These are phyloP conservation scores for Habrosyne pyritoides DNA, from an alignment of 2,888 invertebrate genomes.

Conservation along the genomic window DNA sequence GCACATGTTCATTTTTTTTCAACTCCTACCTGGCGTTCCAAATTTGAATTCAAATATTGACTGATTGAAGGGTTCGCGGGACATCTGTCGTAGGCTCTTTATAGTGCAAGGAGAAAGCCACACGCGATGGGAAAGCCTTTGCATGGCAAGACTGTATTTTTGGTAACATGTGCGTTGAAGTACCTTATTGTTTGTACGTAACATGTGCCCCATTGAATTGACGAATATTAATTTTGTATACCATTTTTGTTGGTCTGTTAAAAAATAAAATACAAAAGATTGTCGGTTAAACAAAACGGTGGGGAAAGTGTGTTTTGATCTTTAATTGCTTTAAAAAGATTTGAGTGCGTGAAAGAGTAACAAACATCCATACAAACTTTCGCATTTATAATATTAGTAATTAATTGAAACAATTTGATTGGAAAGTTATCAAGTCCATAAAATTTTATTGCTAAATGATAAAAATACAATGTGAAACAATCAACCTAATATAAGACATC, in stretches of 20 bases:
- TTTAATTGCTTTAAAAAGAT: too few relatives aligned
- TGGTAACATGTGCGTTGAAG: conserved; percentile 55
- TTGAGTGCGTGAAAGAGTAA: too few relatives aligned
- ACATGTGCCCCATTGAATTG: conserved; percentile 37
- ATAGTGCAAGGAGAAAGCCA: conserved; percentile 63
- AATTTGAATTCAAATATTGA: conserved; percentile 74
- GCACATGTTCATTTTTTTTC: conserved; percentile 54
- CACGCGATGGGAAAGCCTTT: conserved; percentile 43
- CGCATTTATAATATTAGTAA: too few relatives aligned
- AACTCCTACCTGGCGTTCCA: conserved; percentile 37
- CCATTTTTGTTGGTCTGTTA: neutral
- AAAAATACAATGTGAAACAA: too few relatives aligned
- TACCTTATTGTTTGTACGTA: conserved; percentile 46
- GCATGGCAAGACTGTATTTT: conserved; percentile 32
- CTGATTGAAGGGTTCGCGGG: conserved; percentile 78
- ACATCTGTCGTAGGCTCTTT: conserved; percentile 70
- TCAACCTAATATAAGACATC: neutral
- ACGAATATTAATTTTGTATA: conserved; percentile 9
- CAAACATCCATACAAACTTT: too few relatives aligned
- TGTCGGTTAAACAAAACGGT: too few relatives aligned
- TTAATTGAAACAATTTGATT: too few relatives aligned
- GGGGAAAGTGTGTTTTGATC: too few relatives aligned
- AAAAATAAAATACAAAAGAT: neutral
- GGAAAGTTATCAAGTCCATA: too few relatives aligned
- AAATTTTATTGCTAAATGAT: too few relatives aligned